Conservation (phyloP, 2,797 vertebrate species). For the Dendrocincla fuliginosa region DNA sequence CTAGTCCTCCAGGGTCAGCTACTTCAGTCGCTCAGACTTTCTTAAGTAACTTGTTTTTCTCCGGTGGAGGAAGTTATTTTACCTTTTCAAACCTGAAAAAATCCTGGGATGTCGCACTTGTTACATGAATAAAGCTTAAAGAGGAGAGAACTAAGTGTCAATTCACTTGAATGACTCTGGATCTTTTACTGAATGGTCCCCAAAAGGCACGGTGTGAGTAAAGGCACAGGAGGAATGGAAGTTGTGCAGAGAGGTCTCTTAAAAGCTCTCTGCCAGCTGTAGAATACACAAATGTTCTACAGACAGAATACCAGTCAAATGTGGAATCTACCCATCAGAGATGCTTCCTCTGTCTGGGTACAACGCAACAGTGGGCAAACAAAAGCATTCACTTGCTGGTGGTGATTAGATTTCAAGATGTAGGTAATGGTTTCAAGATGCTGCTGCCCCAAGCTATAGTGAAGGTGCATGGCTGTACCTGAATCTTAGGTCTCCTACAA, state of each 20-base stretch:
- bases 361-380: not conserved
- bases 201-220: not conserved
- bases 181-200: not conserved
- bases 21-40: not conserved
- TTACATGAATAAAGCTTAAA: not conserved
- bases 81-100: not conserved
- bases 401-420: not conserved
- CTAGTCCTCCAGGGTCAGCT: not conserved
- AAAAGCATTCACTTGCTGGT: not conserved
- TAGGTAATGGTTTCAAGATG: not conserved
- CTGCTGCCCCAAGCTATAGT: not conserved
- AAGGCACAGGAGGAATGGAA: not conserved
- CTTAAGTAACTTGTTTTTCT: not conserved
- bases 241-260: not conserved
- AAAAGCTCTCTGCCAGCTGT: not conserved
- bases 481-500: not conserved
- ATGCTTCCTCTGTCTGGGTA: not conserved
- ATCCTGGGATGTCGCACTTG: not conserved
- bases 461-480: not conserved
- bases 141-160: not conserved
- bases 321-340: not conserved
- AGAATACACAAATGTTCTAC: not conserved
- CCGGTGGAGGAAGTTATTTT: not conserved
- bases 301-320: not conserved
- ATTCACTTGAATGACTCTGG: not conserved